These are phyloP conservation scores for Palaemon carinicauda DNA, from an alignment of 1,140 invertebrate species.

Conservation along the genomic window DNA sequence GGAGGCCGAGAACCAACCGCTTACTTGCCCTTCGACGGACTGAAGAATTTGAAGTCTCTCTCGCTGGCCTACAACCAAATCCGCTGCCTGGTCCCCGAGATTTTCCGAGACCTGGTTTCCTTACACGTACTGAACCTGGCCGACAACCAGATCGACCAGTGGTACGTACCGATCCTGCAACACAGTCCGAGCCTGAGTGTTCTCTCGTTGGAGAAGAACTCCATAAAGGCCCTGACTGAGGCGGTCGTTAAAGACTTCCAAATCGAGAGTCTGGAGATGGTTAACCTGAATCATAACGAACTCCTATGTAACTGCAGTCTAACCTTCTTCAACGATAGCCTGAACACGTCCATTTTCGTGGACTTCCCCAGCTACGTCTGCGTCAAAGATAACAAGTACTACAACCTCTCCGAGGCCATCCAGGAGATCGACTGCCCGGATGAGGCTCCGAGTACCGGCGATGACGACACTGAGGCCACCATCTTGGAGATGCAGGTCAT, in stretches of 20 bases:
- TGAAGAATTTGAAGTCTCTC: neutral
- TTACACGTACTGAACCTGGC: neutral
- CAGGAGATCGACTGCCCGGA: neutral
- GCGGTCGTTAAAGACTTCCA: constrained; percentile 38
- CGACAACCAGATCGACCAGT: constrained; percentile 21
- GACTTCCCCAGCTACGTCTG: constrained; percentile 10
- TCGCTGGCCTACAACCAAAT: constrained; percentile 26
- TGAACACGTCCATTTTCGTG: constrained; percentile 34
- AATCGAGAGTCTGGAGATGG: neutral
- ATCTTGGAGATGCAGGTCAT: neutral
- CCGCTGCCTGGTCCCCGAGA: neutral
- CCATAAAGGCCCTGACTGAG: constrained; percentile 7
- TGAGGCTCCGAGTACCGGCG: no score
- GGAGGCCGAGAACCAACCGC: neutral
- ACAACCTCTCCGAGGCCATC: neutral
- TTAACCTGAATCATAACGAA: constrained; percentile 21
- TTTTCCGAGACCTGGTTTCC: constrained; percentile 11
- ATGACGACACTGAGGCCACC: neutral
- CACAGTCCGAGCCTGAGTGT: neutral
- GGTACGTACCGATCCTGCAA: constrained; percentile 25
- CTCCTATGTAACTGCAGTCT: constrained; percentile 30
- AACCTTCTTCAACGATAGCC: neutral
- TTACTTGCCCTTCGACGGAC: neutral
- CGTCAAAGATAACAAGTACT: neutral
- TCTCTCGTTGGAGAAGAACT: constrained; percentile 25